Conservation (phyloP, 2,113 vertebrate species). For the Andinoacara biseriatus region DNA sequence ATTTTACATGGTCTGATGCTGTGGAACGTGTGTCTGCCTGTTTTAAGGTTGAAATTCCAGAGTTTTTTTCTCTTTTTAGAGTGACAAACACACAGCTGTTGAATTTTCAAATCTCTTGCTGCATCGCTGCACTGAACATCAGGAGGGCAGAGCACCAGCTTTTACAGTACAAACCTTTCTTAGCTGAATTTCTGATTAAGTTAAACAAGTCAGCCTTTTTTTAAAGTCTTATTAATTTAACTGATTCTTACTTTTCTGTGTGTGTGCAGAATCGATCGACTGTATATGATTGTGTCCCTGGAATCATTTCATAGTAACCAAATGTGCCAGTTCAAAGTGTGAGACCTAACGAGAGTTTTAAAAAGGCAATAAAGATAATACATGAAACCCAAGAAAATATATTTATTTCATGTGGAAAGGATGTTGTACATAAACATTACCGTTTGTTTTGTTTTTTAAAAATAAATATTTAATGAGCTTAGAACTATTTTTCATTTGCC, state of each 20-base stretch:
- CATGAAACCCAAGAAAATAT: not conserved
- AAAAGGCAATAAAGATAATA: not conserved
- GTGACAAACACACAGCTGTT: fast-evolving
- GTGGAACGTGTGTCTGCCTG: not conserved
- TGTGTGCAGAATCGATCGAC: not conserved
- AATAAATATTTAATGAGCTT: not conserved
- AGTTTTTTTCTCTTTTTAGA: not conserved
- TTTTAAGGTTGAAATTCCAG: not conserved
- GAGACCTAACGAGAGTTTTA: not conserved
- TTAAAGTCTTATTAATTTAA: not conserved
- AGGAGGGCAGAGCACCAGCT: not conserved
- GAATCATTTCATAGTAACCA: not conserved
- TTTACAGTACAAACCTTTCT: not conserved
- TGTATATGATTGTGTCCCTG: not conserved
- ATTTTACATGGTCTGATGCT: not conserved
- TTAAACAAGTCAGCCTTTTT: not conserved
- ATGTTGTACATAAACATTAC: not conserved
- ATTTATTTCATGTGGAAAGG: not conserved
- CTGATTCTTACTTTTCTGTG: not conserved
- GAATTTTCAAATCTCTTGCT: not conserved
- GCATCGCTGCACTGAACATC: not conserved
- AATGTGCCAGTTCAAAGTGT: not conserved
- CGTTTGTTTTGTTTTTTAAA: not conserved
- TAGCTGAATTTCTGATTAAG: not conserved
- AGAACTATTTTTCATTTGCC: not conserved